Evolutionary conservation across 2,888 invertebrate species (phyloP).

Genomic region (Sarcophaga variegata): DNA sequence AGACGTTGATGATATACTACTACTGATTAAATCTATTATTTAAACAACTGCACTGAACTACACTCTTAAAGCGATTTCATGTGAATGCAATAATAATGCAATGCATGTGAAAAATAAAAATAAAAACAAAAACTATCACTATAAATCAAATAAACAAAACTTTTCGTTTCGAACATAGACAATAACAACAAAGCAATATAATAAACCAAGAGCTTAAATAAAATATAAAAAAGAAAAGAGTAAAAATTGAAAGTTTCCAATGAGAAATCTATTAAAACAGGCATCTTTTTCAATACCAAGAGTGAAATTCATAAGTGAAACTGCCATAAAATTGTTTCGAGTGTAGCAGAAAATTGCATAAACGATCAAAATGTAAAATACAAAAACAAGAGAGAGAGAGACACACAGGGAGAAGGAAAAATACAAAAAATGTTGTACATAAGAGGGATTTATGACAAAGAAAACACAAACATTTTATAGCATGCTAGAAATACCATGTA

Average conservation of each 20-base stretch:
- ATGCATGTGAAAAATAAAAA: slow-evolving; percentile 39
- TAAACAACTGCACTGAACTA: slow-evolving; percentile 31
- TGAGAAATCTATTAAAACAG: background rate
- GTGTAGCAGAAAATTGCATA: too few species aligned
- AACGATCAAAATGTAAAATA: background rate
- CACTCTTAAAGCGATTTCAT: slow-evolving; percentile 49
- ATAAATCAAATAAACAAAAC: slow-evolving; percentile 32
- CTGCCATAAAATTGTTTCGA: background rate
- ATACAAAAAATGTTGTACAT: too few species aligned
- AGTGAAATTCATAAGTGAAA: background rate
- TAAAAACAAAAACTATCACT: slow-evolving; percentile 59
- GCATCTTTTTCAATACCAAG: background rate
- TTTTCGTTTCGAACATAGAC: slow-evolving; percentile 20
- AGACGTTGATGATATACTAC: slow-evolving; percentile 49
- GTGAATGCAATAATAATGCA: slow-evolving; percentile 30
- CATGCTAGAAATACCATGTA: too few species aligned
- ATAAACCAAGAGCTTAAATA: background rate
- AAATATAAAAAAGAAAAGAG: slow-evolving; percentile 18
- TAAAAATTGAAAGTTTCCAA: slow-evolving; percentile 2
- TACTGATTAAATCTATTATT: slow-evolving; percentile 39
- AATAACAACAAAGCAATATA: slow-evolving; percentile 21
- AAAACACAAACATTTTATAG: too few species aligned
- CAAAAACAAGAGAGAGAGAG: background rate
- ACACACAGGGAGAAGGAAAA: background rate
- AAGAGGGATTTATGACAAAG: too few species aligned